Percentiles rank a stretch among this genome's conserved stretches.
Conservation (phyloP, 1,140 invertebrate species). For the Drosophila leontia region DNA sequence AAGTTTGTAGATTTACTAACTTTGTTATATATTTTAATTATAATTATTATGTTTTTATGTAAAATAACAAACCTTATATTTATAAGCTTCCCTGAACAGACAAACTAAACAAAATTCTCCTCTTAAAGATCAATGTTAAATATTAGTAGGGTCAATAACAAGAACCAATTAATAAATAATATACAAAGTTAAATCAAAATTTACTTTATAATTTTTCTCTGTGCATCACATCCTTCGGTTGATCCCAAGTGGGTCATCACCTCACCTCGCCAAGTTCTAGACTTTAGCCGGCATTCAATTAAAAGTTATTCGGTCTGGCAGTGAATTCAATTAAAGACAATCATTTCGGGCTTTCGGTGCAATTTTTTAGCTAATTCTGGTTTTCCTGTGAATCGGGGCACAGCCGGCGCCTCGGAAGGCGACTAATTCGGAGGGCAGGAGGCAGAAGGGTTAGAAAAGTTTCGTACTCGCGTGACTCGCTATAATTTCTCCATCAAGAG, state of each 20-base stretch:
- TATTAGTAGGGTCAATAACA: neutral
- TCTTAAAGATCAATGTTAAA: neutral
- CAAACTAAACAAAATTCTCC: neutral
- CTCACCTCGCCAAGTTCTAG: conserved; percentile 28
- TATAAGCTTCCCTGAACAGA: neutral
- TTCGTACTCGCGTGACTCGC: conserved; percentile 74
- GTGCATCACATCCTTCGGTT: conserved; percentile 18
- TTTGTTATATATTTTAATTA: neutral
- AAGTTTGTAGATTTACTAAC: neutral
- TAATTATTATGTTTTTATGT: too few relatives aligned
- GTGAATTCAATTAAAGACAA: conserved; percentile 72
- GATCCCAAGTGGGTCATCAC: conserved; percentile 60
- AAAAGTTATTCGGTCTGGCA: conserved; percentile 45
- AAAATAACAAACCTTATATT: too few relatives aligned
- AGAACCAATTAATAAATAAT: neutral
- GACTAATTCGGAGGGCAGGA: neutral
- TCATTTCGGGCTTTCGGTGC: conserved; percentile 63
- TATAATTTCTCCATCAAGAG: conserved; percentile 75
- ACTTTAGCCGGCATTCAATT: conserved; percentile 61
- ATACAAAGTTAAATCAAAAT: neutral
- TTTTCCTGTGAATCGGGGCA: conserved; percentile 70
- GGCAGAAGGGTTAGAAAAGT: conserved; percentile 63
- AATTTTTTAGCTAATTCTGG: conserved; percentile 71
- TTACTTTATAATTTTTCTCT: neutral
- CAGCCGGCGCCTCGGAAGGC: conserved; percentile 11